phyloP scores from a whole-genome alignment of 2,113 vertebrate genomes.

The Cottus gobio region DNA sequence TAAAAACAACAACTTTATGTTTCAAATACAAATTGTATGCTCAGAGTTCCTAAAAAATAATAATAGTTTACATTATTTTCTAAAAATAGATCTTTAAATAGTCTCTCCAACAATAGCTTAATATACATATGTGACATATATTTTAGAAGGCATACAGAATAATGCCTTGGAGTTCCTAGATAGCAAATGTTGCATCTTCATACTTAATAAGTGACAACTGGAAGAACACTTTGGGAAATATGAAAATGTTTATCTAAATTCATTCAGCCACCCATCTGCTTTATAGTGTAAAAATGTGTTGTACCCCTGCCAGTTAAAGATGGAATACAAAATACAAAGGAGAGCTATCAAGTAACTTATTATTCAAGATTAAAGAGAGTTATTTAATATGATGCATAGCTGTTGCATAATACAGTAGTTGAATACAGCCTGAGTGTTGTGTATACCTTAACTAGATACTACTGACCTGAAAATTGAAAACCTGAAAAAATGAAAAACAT shows the following conservation, averaged over 20 bases:
- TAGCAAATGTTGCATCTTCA: slow-evolving; percentile 52
- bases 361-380: slow-evolving; percentile 45
- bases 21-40: slow-evolving; percentile 69
- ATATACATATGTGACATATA: slow-evolving; percentile 83
- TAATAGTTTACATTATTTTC: slow-evolving; percentile 76
- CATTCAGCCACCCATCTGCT: slow-evolving; percentile 12
- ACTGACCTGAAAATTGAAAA: slow-evolving; percentile 64
- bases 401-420: slow-evolving; percentile 78
- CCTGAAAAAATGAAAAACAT: slow-evolving; percentile 43
- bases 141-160: slow-evolving; percentile 66
- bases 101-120: slow-evolving; percentile 81
- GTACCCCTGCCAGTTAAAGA: slow-evolving; percentile 27
- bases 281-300: slow-evolving; percentile 30
- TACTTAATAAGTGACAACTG: slow-evolving; percentile 27
- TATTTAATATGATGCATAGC: slow-evolving; percentile 56
- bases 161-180: slow-evolving; percentile 44
- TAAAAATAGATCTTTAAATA: slow-evolving; percentile 89
- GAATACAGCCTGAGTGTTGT: slow-evolving; percentile 74
- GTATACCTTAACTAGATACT: slow-evolving; percentile 46
- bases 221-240: background rate
- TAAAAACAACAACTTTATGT: slow-evolving; percentile 71
- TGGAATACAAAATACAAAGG: slow-evolving; percentile 39
- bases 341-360: slow-evolving; percentile 42
- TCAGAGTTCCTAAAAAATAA: slow-evolving; percentile 65
- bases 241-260: slow-evolving; percentile 16